A percentile compares a stretch with the other conserved stretches of the same genome.
These are phyloP conservation scores for Kuschelorhynchus macadamiae DNA, from an alignment of 2,888 invertebrate species.

Conservation along the genomic window DNA sequence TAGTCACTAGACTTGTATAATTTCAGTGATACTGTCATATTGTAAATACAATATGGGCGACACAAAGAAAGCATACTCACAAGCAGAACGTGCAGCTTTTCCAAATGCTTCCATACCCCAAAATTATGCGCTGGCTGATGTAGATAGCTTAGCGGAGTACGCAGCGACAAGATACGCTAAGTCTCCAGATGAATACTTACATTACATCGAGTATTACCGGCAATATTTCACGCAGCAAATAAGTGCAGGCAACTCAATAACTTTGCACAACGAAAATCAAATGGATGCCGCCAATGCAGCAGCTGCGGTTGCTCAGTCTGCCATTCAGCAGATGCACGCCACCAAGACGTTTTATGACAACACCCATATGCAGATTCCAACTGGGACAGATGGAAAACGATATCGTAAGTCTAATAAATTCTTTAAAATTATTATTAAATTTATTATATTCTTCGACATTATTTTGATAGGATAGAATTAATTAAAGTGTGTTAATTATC, in stretches of 20 bases:
- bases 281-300: constrained; percentile 87
- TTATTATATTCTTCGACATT: no score
- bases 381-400: constrained; percentile 77
- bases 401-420: constrained; percentile 71
- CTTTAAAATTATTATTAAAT: not conserved
- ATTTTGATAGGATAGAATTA: no score
- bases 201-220: constrained; percentile 80
- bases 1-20: not conserved
- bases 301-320: constrained; percentile 91
- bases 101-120: constrained; percentile 67
- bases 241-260: constrained; percentile 72
- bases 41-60: constrained; percentile 72
- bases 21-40: constrained; percentile 71
- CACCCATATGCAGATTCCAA: constrained; percentile 70
- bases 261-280: constrained; percentile 71
- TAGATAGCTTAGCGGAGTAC: constrained; percentile 82
- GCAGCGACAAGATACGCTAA: constrained; percentile 83
- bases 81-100: constrained; percentile 67
- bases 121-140: constrained; percentile 76
- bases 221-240: constrained; percentile 80
- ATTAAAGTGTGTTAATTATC: no score
- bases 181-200: constrained; percentile 78
- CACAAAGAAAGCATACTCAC: constrained; percentile 67
- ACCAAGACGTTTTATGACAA: constrained; percentile 67
- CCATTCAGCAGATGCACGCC: constrained; percentile 79